Percentiles rank a stretch among this genome's conserved stretches.
Evolutionary conservation across 2,888 invertebrate genomes (phyloP).

Genomic region (Oligia fasciuncula): DNA sequence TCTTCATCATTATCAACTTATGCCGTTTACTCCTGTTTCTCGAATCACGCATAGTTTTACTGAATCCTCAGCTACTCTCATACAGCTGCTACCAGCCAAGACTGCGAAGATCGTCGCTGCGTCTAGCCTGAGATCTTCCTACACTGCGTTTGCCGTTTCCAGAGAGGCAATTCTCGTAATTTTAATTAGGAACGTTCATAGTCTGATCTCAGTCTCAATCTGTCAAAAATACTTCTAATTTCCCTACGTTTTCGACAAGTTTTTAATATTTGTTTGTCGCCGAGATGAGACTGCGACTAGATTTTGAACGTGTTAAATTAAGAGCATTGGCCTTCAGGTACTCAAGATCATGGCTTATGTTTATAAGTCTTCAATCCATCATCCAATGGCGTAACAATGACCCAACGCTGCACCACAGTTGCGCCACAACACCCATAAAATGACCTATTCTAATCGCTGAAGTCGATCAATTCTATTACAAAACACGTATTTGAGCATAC

Average conservation of each 20-base stretch:
- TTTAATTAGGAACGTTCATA: too few relatives aligned
- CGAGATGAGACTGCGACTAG: too few relatives aligned
- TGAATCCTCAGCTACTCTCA: background rate
- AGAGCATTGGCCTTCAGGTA: background rate
- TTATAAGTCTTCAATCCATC: background rate
- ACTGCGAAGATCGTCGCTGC: background rate
- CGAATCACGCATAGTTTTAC: background rate
- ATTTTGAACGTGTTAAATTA: background rate
- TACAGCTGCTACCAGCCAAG: background rate
- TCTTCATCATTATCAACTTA: background rate
- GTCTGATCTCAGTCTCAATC: too few relatives aligned
- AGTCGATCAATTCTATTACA: slow-evolving; percentile 17
- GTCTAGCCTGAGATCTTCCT: background rate
- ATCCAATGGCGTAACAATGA: background rate
- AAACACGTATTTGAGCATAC: slow-evolving; percentile 26
- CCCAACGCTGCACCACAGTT: background rate
- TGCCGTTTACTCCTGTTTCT: background rate
- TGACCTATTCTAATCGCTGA: slow-evolving; percentile 14
- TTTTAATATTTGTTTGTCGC: too few relatives aligned
- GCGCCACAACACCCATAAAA: background rate
- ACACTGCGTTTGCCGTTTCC: background rate
- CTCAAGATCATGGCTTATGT: background rate
- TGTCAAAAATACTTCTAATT: too few relatives aligned
- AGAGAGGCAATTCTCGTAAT: too few relatives aligned
- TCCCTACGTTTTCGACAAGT: too few relatives aligned